phyloP scores from a whole-genome alignment of 2,888 invertebrate species.

The Lasioglossum leucozonium region DNA sequence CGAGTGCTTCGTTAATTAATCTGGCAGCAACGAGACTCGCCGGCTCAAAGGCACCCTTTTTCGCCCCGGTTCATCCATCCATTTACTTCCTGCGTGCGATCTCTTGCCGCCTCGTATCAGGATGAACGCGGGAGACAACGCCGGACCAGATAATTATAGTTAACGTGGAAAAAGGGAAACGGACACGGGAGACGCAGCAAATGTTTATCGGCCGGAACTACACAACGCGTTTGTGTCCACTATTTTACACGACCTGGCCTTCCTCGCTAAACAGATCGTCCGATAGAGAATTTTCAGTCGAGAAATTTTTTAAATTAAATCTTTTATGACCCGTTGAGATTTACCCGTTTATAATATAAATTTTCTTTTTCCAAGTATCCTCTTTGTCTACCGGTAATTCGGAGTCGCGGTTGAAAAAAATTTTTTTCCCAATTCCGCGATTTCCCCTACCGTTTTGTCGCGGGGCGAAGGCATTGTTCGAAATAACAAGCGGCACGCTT shows the following conservation, averaged over 20 bases:
- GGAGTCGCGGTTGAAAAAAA: slow-evolving; percentile 19
- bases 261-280: background rate
- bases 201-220: background rate
- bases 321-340: background rate
- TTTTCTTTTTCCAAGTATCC: slow-evolving; percentile 10
- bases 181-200: background rate
- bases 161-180: slow-evolving; percentile 10
- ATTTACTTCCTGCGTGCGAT: slow-evolving; percentile 74
- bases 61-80: slow-evolving; percentile 78
- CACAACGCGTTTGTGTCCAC: background rate
- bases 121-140: slow-evolving; percentile 53
- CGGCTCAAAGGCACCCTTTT: slow-evolving; percentile 80
- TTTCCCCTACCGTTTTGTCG: slow-evolving; percentile 27
- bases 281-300: background rate
- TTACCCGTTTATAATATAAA: background rate
- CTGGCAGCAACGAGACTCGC: slow-evolving; percentile 78
- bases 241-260: background rate
- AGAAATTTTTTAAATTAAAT: background rate
- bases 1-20: slow-evolving; percentile 84
- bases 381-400: slow-evolving; percentile 3
- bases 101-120: slow-evolving; percentile 52
- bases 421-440: slow-evolving; percentile 7
- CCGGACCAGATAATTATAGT: slow-evolving; percentile 51
- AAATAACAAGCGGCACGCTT: slow-evolving; percentile 43
- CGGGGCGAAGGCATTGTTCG: slow-evolving; percentile 47